phyloP scores from a whole-genome alignment of 1,140 invertebrate species.

The Colletes gigas region DNA sequence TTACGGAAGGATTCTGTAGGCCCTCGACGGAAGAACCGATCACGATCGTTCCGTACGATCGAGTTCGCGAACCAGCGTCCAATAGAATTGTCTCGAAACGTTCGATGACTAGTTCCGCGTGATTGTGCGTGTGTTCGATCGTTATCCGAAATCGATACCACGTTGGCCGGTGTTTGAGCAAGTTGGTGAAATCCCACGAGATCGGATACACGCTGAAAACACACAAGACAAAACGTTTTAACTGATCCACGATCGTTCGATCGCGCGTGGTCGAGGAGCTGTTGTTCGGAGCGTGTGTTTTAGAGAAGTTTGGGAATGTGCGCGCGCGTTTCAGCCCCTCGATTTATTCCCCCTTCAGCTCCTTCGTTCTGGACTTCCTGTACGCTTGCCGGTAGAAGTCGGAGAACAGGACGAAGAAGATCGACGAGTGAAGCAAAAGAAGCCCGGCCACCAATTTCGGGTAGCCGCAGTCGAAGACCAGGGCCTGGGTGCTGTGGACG shows the following conservation, averaged over 20 bases:
- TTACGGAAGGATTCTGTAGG: constrained; percentile 34
- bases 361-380: constrained; percentile 67
- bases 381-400: constrained; percentile 96
- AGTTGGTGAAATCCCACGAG: background rate
- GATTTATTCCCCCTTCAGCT: constrained; percentile 75
- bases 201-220: background rate
- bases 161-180: too few species aligned
- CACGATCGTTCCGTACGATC: constrained; percentile 6
- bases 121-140: background rate
- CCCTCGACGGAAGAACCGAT: constrained; percentile 12
- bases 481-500: constrained; percentile 87
- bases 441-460: constrained; percentile 88
- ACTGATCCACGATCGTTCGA: constrained; percentile 13
- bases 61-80: background rate
- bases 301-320: background rate
- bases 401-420: constrained; percentile 95
- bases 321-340: background rate
- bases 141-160: background rate
- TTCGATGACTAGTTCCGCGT: constrained; percentile 5
- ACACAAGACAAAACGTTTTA: background rate
- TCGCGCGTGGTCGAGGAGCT: background rate
- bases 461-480: constrained; percentile 88
- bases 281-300: background rate
- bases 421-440: constrained; percentile 91
- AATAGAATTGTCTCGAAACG: background rate